Evolutionary conservation across 2,113 vertebrate genomes (phyloP).

Genomic region (Nothoprocta perdicaria): DNA sequence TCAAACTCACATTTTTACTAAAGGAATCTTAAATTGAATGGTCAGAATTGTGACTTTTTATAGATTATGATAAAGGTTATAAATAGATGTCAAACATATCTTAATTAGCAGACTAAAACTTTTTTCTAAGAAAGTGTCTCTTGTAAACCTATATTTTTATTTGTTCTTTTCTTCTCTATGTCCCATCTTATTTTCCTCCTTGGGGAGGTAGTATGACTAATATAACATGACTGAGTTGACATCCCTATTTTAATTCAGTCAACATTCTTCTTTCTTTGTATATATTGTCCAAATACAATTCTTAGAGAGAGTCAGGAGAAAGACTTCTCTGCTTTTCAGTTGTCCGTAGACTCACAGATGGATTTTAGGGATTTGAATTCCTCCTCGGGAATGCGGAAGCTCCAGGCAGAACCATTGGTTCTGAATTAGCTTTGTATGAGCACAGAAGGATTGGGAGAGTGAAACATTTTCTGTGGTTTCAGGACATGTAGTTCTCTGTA

Average conservation of each 20-base stretch:
- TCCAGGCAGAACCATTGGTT: neutral
- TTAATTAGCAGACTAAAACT: neutral
- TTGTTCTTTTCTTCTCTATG: neutral
- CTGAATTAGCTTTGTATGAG: neutral
- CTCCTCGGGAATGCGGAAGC: neutral
- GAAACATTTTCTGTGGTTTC: neutral
- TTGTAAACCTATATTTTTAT: neutral
- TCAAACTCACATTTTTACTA: neutral
- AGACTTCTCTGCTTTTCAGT: neutral
- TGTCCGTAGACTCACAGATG: neutral
- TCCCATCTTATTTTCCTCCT: neutral
- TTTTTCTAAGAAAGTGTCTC: neutral
- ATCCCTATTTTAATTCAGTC: neutral
- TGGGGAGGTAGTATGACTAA: neutral
- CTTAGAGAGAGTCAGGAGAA: neutral
- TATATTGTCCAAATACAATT: neutral
- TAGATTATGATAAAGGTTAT: neutral
- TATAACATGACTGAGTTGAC: neutral
- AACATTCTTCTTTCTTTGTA: neutral
- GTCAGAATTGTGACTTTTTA: neutral
- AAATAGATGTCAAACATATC: neutral
- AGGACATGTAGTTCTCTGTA: neutral
- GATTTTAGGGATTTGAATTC: neutral
- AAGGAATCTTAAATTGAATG: neutral
- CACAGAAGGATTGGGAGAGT: neutral